Conservation (phyloP, 1,140 invertebrate species). For the Xylocopa sonorina region DNA sequence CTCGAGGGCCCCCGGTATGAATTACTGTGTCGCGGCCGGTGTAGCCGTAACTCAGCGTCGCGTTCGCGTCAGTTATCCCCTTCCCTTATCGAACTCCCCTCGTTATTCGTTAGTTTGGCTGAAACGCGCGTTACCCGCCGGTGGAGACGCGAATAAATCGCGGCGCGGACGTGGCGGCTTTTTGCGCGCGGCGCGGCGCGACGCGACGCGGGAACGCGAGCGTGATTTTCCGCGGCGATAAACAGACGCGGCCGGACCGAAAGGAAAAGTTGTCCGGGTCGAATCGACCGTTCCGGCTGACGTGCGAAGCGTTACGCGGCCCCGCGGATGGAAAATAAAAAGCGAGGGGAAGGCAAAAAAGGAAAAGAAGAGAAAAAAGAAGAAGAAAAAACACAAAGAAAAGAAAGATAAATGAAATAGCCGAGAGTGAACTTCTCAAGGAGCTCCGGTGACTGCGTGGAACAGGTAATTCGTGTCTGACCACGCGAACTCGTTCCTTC, state of each 20-base stretch:
- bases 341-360: no score
- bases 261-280: conserved; percentile 44
- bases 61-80: conserved; percentile 57
- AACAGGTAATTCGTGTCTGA: conserved; percentile 64
- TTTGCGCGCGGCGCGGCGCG: conserved; percentile 31
- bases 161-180: not conserved
- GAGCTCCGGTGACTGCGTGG: conserved; percentile 59
- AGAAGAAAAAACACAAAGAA: no score
- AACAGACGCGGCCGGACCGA: not conserved
- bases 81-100: conserved; percentile 60
- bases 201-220: conserved; percentile 14
- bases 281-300: conserved; percentile 55
- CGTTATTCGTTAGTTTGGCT: conserved; percentile 37
- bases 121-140: not conserved
- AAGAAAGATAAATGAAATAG: conserved; percentile 55
- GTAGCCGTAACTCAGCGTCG: conserved; percentile 62
- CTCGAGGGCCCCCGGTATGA: conserved; percentile 54
- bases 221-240: conserved; percentile 32
- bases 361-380: no score
- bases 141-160: conserved; percentile 15
- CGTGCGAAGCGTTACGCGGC: conserved; percentile 45
- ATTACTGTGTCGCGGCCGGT: conserved; percentile 52
- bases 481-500: conserved; percentile 46
- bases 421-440: conserved; percentile 61
- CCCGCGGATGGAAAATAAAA: no score